Conservation (phyloP, 2,888 invertebrate genomes). For the Sesia apiformis region DNA sequence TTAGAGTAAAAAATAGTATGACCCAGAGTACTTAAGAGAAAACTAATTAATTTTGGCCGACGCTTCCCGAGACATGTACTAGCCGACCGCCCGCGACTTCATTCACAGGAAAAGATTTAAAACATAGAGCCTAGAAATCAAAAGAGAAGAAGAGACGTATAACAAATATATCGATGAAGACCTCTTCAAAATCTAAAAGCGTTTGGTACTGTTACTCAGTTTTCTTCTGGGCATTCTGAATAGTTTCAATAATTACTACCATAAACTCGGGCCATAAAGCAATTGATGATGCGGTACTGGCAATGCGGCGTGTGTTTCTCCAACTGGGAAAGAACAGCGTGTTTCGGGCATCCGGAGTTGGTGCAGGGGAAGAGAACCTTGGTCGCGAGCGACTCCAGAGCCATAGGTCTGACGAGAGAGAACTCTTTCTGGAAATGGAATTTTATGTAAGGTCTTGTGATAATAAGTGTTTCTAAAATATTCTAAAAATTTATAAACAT, state of each 20-base stretch:
- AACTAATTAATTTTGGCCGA: no score
- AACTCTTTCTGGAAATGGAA: slow-evolving; percentile 66
- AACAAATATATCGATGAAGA: no score
- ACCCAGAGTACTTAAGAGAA: no score
- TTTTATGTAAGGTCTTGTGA: background rate
- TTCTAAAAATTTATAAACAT: background rate
- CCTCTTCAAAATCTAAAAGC: no score
- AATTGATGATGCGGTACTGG: slow-evolving; percentile 59
- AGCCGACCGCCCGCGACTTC: no score
- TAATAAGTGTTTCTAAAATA: background rate
- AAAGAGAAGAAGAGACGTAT: no score
- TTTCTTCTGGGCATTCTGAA: no score
- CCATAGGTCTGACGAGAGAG: slow-evolving; percentile 65
- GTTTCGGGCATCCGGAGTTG: slow-evolving; percentile 72
- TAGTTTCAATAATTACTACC: slow-evolving; percentile 24
- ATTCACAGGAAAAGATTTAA: no score
- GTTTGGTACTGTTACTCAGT: no score
- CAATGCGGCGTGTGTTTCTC: slow-evolving; percentile 67
- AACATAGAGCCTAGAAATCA: no score
- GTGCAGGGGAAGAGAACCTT: slow-evolving; percentile 76
- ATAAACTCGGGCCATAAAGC: slow-evolving; percentile 70
- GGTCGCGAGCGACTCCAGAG: slow-evolving; percentile 74
- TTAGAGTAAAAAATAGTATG: no score
- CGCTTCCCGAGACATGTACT: no score
- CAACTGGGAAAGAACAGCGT: slow-evolving; percentile 64